Evolutionary conservation across 1,140 invertebrate genomes (phyloP).

Genomic region (Mactra quadrangularis): DNA sequence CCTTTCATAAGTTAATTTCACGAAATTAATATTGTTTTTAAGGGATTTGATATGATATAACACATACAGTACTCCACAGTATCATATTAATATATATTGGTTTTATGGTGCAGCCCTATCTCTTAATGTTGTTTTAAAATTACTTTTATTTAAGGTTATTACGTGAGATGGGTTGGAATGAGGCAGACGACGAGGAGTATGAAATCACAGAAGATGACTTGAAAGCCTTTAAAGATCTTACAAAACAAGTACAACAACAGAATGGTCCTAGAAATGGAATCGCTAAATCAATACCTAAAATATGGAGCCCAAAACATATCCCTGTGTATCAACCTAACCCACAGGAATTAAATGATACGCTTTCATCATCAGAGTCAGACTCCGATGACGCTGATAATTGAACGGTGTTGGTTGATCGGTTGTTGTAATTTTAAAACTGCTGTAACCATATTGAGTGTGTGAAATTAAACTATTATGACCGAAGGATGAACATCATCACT

Average conservation of each 20-base stretch:
- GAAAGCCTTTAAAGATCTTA: conserved; percentile 80
- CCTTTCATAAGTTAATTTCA: too few relatives aligned
- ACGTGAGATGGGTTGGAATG: conserved; percentile 83
- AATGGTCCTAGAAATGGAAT: conserved; percentile 57
- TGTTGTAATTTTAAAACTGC: background rate
- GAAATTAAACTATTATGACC: background rate
- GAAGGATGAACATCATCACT: conserved; percentile 10
- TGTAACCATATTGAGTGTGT: conserved; percentile 1
- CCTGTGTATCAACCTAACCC: conserved; percentile 68
- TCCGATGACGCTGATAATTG: conserved; percentile 64
- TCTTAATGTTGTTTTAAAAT: background rate
- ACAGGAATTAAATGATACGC: conserved; percentile 74
- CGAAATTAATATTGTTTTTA: too few relatives aligned
- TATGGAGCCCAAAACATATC: conserved; percentile 76
- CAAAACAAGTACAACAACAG: conserved; percentile 78
- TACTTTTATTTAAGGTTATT: conserved; percentile 75
- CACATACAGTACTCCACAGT: too few relatives aligned
- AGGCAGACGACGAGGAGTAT: conserved; percentile 82
- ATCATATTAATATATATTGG: too few relatives aligned
- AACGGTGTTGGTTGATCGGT: too few relatives aligned
- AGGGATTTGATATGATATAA: too few relatives aligned
- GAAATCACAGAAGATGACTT: conserved; percentile 83
- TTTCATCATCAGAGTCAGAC: conserved; percentile 72
- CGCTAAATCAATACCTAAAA: conserved; percentile 62
- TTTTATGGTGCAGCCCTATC: too few relatives aligned